Evolutionary conservation across 2,113 vertebrate genomes (phyloP), one percentile per base, ranked within the genome.

Genomic region (Myiopsitta monachus): DNA sequence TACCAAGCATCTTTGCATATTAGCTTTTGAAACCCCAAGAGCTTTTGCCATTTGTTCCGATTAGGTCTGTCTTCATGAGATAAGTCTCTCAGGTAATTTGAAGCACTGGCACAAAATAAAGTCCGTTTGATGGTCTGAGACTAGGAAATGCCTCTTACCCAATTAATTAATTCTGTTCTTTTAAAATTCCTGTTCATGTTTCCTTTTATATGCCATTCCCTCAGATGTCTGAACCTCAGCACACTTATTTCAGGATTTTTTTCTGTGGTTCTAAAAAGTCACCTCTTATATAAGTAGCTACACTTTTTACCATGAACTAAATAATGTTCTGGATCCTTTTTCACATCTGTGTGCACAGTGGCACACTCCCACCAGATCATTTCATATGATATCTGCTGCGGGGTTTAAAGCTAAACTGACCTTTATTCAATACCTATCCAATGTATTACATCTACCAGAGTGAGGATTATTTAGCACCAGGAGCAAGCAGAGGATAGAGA

Each of bases 11-110:
- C 83, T 97, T 95, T 95, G 62, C 55, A 28, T 92, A 93, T 91
- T 15, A 0, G 72, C 81, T 93, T 93, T 96, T 78, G 86, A 95
- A 96, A 91, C 76, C 92, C 92, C 81, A 33, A 80, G 88, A 96
- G 68, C 41, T 97, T 49, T 78, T 88, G 36, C 80, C 88, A 75
- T 97, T 98, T 98, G 83, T 97, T 97, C 88, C 36, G 62, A 97
- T 97, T 95, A 96, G 73, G 88, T 92, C 97, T 98, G 97, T 95
- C 94, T 97, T 97, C 68, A 67, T 82, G 33, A 98, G 97, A 96
- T 96, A 98, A 97, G 75, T 97, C 85, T 96, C 86, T 80, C 89
- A 94, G 93, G 94, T 97, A 98, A 96, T 96, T 90, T 97, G 89
- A 95, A 95, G 68, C 77, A 95, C 7, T 88, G 62, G 68, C 79